Conservation (phyloP, 1,140 invertebrate genomes). For the Myzus persicae region DNA sequence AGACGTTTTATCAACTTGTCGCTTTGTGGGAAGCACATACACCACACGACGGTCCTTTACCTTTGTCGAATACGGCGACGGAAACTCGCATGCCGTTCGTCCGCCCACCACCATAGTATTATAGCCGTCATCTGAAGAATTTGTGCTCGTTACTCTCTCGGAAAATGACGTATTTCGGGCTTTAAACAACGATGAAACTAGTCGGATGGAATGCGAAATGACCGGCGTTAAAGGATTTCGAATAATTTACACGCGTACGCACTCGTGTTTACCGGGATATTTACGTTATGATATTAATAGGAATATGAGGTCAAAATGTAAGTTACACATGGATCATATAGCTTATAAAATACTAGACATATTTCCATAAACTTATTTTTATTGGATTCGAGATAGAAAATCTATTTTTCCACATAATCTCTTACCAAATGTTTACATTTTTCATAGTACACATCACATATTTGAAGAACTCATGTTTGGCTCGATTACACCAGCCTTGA, state of each 20-base stretch:
- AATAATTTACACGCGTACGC: neutral
- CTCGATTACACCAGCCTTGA: too few relatives aligned
- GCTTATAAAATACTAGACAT: neutral
- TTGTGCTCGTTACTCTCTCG: slow-evolving; percentile 36
- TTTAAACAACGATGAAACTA: neutral
- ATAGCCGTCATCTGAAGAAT: slow-evolving; percentile 39
- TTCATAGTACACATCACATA: too few relatives aligned
- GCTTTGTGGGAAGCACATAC: neutral
- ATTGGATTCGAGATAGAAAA: neutral
- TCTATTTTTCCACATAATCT: neutral
- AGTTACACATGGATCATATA: neutral
- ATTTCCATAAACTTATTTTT: neutral
- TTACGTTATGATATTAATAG: neutral
- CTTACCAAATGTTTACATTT: too few relatives aligned
- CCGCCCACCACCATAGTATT: neutral
- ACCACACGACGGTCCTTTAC: neutral
- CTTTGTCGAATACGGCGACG: neutral
- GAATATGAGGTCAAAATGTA: neutral
- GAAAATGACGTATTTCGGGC: slow-evolving; percentile 35
- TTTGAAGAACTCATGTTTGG: too few relatives aligned
- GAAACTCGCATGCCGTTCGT: slow-evolving; percentile 7
- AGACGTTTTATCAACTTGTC: slow-evolving; percentile 30
- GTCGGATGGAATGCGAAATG: slow-evolving; percentile 26
- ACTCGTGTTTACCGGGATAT: neutral
- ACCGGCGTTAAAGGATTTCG: slow-evolving; percentile 27